Percentiles rank a stretch among this genome's conserved stretches.
These are phyloP conservation scores for Euplagia quadripunctaria DNA, from an alignment of 2,888 invertebrate species.

Conservation along the genomic window DNA sequence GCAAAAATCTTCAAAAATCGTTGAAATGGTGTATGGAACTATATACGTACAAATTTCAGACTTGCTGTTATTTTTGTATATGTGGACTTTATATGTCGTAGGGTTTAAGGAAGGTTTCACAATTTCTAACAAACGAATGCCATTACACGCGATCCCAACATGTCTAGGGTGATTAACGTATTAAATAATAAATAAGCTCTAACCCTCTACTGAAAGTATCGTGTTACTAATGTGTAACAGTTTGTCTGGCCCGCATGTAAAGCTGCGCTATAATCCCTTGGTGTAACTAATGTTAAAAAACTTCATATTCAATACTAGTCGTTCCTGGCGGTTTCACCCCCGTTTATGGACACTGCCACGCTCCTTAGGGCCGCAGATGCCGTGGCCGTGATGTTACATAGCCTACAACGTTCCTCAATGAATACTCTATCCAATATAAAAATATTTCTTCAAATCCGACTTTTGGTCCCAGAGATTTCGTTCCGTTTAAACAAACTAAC, in stretches of 20 bases:
- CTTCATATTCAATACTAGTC: not conserved
- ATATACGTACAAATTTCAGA: too few relatives aligned
- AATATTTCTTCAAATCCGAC: too few relatives aligned
- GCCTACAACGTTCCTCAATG: too few relatives aligned
- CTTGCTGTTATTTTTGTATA: too few relatives aligned
- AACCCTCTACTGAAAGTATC: conserved; percentile 20
- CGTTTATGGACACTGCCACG: too few relatives aligned
- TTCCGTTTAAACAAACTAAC: too few relatives aligned
- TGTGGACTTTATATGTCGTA: not conserved
- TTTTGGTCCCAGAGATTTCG: too few relatives aligned
- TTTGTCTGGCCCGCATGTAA: conserved; percentile 17
- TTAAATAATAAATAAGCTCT: conserved; percentile 25
- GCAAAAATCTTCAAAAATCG: too few relatives aligned
- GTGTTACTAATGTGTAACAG: conserved; percentile 25
- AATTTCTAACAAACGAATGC: not conserved
- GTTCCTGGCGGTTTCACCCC: too few relatives aligned
- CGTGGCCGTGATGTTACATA: not conserved
- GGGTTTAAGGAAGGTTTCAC: not conserved
- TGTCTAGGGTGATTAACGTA: conserved; percentile 10
- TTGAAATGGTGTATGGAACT: too few relatives aligned
- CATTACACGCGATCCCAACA: not conserved
- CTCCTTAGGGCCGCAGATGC: too few relatives aligned
- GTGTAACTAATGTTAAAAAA: not conserved
- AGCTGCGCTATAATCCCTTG: conserved; percentile 9
- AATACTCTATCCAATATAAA: too few relatives aligned